These are phyloP conservation scores for Leptinotarsa lineolata DNA, from an alignment of 1,140 invertebrate genomes.

Conservation along the genomic window DNA sequence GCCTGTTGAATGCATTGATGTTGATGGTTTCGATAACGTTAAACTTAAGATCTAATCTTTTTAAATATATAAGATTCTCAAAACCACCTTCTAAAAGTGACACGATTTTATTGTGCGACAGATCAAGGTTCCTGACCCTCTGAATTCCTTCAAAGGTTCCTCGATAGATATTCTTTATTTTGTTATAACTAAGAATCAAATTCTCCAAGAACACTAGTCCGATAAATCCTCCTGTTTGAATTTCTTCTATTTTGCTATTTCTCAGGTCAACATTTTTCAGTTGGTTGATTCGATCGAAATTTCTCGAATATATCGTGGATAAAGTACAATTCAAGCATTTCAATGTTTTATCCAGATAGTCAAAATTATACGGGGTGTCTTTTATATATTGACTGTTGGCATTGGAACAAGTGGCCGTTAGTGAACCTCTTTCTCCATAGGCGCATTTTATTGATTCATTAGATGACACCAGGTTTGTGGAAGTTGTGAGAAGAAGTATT, in stretches of 20 bases:
- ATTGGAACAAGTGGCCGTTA: conserved; percentile 53
- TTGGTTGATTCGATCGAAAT: conserved; percentile 52
- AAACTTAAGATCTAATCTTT: conserved; percentile 62
- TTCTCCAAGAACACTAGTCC: conserved; percentile 49
- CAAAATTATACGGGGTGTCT: conserved; percentile 49
- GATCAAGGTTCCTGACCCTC: conserved; percentile 44
- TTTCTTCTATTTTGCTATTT: conserved; percentile 40
- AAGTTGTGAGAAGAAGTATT: neutral
- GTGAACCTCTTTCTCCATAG: conserved; percentile 52
- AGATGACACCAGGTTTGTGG: neutral
- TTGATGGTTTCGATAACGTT: conserved; percentile 65
- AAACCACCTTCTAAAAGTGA: conserved; percentile 46
- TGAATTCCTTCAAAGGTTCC: conserved; percentile 49
- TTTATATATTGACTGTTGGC: conserved; percentile 48
- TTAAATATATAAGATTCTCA: conserved; percentile 53
- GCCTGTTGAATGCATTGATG: conserved; percentile 61
- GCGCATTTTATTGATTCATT: conserved; percentile 46
- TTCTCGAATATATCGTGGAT: conserved; percentile 40
- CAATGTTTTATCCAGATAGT: conserved; percentile 52
- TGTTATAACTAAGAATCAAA: conserved; percentile 46
- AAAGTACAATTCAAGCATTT: conserved; percentile 50
- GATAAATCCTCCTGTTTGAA: conserved; percentile 46
- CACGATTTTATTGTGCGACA: conserved; percentile 47
- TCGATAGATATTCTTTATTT: conserved; percentile 44
- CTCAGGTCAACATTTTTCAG: conserved; percentile 46